Conservation (phyloP, 2,113 vertebrate species). For the Manacus vitellinus region DNA sequence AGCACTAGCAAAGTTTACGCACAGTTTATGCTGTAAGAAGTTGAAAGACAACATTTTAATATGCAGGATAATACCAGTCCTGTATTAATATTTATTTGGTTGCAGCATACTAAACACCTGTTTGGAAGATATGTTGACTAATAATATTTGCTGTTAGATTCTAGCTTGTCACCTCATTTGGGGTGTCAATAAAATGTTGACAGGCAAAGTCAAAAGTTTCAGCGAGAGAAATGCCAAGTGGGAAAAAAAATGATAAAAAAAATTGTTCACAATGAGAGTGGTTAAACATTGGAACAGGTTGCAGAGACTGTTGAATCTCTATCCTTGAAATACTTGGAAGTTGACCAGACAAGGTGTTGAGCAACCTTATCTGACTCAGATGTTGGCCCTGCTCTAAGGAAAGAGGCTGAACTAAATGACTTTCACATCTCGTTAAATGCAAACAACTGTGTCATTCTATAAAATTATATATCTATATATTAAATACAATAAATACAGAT, state of each 20-base stretch:
- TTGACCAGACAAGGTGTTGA: background rate
- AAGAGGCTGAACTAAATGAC: background rate
- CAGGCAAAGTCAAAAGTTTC: background rate
- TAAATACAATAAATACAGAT: background rate
- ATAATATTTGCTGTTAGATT: background rate
- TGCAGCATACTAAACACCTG: background rate
- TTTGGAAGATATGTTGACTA: background rate
- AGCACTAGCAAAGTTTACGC: background rate
- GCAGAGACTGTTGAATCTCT: background rate
- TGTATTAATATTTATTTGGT: background rate
- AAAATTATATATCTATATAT: background rate
- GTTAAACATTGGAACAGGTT: background rate
- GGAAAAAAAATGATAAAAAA: background rate
- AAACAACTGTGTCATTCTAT: background rate
- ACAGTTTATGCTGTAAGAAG: background rate
- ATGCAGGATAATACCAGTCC: background rate
- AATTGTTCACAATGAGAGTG: background rate
- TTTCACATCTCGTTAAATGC: background rate
- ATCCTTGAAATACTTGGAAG: background rate
- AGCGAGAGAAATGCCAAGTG: background rate
- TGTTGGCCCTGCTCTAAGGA: background rate
- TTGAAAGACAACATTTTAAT: background rate
- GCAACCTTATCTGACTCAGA: background rate
- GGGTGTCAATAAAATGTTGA: background rate
- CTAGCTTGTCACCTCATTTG: background rate